These are phyloP conservation scores for Tragulus kanchil DNA, from an alignment of 2,113 vertebrate genomes.

Conservation along the genomic window DNA sequence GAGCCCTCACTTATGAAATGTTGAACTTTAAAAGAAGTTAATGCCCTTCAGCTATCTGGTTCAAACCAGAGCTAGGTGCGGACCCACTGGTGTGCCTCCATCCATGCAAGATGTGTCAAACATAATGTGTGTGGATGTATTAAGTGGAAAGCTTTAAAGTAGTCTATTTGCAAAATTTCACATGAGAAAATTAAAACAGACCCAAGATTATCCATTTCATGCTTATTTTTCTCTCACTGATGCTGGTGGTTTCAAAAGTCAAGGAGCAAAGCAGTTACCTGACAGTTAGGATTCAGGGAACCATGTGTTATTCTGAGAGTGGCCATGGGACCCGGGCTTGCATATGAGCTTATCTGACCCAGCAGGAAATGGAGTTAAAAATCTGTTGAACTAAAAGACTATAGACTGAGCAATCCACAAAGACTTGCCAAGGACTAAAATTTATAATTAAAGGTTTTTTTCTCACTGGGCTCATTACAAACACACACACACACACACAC, in stretches of 20 bases:
- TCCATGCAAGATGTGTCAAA: neutral
- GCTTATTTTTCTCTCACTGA: neutral
- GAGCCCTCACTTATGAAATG: constrained; percentile 24
- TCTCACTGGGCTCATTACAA: neutral
- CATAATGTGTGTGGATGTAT: neutral
- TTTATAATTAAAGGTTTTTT: neutral
- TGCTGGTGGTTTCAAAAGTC: neutral
- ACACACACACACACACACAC: neutral
- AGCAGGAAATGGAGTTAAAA: neutral
- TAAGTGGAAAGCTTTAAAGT: neutral
- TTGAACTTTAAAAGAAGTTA: neutral
- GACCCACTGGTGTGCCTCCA: neutral
- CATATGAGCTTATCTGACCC: neutral
- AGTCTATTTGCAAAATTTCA: neutral
- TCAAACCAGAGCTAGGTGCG: neutral
- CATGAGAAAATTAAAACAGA: neutral
- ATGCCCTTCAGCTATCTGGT: neutral
- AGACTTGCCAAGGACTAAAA: neutral
- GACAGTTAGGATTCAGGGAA: neutral
- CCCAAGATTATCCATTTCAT: neutral
- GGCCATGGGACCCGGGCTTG: neutral
- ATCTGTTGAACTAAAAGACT: neutral
- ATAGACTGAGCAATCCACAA: neutral
- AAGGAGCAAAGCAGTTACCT: neutral
- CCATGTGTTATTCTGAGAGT: neutral